Base-by-base conservation (phyloP, 2,797 vertebrate species). In the Gouania willdenowi region DNA sequence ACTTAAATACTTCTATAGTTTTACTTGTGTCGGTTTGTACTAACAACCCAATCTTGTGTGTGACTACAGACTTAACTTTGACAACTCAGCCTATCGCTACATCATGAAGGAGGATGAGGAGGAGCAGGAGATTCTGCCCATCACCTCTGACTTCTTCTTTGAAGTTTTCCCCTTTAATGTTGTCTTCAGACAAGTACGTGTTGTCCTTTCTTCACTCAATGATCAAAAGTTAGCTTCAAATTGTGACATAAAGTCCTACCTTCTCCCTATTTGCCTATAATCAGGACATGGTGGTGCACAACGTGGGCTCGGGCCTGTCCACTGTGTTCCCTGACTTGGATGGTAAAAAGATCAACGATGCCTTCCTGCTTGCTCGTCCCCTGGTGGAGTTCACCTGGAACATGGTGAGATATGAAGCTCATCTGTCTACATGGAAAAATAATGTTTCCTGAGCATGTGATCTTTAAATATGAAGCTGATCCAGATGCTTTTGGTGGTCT, bases 331-430 rank as follows among this genome's bases (percentile, higher is more conserved):
- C 86, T 29, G 88, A 90, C 69, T 71, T 89, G 67, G 88, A 90
- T 48, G 86, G 87, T 12, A 89, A 89, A 61, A 89, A 89, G 64
- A 87, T 90, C 56, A 83, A 55, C 0, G 89, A 89, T 5, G 85
- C 88, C 14, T 89, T 87, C 41, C 37, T 89, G 41, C 63, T 89
- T 19, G 87, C 87, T 41, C 80, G 81, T 21, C 87, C 88, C 40
- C 79, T 90, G 4, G 88, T 89, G 77, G 89, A 89, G 78, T 89
- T 90, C 42, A 86, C 83, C 19, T 89, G 88, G 88, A 89, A 87
- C 76, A 90, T 88, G 79, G 87, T 87, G 16, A 71, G 60, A 24
- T n/a, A 4, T 20, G 6, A 5, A 20, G 19, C 4, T 14, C n/a
- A n/a, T n/a, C 14, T 14, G 13, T 14, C 13, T 13, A 14, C 13